phyloP scores from a whole-genome alignment of 1,140 invertebrate genomes.

The Drosophila auraria region DNA sequence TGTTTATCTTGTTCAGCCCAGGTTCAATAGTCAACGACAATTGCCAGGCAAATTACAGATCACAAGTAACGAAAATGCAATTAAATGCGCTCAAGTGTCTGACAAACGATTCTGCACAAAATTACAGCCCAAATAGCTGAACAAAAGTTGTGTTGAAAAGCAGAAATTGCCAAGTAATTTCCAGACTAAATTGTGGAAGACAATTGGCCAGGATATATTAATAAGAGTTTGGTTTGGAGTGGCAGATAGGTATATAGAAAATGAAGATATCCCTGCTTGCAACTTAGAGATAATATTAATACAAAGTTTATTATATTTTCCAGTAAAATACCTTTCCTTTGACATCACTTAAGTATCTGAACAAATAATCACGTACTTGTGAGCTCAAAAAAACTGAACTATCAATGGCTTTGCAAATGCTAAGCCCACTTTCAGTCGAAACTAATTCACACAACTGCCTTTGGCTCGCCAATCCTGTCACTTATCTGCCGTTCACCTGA shows the following conservation, averaged over 20 bases:
- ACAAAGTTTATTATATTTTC: too few relatives aligned
- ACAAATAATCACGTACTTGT: too few relatives aligned
- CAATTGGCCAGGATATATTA: background rate
- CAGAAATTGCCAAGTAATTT: conserved; percentile 17
- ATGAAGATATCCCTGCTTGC: background rate
- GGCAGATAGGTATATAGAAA: background rate
- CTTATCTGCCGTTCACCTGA: conserved; percentile 42
- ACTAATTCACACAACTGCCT: conserved; percentile 22
- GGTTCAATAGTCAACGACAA: conserved; percentile 5
- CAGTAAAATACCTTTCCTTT: background rate
- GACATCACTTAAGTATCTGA: background rate
- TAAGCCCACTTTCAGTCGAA: background rate
- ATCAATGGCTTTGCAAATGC: background rate
- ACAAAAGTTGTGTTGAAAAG: background rate
- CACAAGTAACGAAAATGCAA: conserved; percentile 45
- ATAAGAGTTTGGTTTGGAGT: background rate
- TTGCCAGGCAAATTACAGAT: conserved; percentile 33
- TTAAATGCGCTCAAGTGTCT: conserved; percentile 26
- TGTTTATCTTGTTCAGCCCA: conserved; percentile 13
- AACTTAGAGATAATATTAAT: background rate
- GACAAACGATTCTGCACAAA: conserved; percentile 10
- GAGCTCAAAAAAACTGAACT: background rate
- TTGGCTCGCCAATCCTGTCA: conserved; percentile 34
- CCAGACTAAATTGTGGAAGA: background rate
- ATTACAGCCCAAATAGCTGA: conserved; percentile 20